Percentiles rank a stretch among this genome's conserved stretches.
Evolutionary conservation across 2,888 invertebrate genomes (phyloP).

Genomic region (Prostheceraeus crozeri): DNA sequence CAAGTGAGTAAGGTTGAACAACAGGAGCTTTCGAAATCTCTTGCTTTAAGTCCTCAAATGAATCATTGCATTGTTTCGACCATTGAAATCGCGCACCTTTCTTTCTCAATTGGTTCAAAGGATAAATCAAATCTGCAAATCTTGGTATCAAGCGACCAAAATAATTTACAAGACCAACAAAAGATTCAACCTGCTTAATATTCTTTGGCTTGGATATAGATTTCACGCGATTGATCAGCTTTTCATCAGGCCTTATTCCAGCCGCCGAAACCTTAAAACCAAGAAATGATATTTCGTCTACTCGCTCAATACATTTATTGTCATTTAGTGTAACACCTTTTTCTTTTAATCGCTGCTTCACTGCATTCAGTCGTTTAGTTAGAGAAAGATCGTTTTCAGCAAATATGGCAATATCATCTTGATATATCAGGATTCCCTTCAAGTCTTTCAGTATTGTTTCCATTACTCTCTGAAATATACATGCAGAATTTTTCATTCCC

Average conservation of each 20-base stretch:
- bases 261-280: slow-evolving; percentile 13
- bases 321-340: slow-evolving; percentile 31
- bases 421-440: slow-evolving; percentile 35
- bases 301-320: slow-evolving; percentile 34
- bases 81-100: slow-evolving; percentile 10
- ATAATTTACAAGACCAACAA: slow-evolving; percentile 31
- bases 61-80: slow-evolving; percentile 33
- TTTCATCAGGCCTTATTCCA: slow-evolving; percentile 22
- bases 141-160: slow-evolving; percentile 35
- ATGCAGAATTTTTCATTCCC: slow-evolving; percentile 32
- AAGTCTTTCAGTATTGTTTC: slow-evolving; percentile 26
- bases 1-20: slow-evolving; percentile 28
- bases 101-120: slow-evolving; percentile 36
- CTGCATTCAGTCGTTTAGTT: slow-evolving; percentile 25
- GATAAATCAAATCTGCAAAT: slow-evolving; percentile 32
- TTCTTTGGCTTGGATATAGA: slow-evolving; percentile 24
- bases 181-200: slow-evolving; percentile 32
- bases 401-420: slow-evolving; percentile 34
- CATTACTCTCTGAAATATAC: slow-evolving; percentile 33
- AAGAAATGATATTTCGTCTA: slow-evolving; percentile 27
- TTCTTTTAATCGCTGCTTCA: slow-evolving; percentile 31
- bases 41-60: slow-evolving; percentile 31
- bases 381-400: slow-evolving; percentile 26
- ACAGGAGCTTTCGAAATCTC: slow-evolving; percentile 25
- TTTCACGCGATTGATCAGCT: slow-evolving; percentile 30